Conservation (phyloP, 2,888 invertebrate genomes). For the Drosophila emarginata region DNA sequence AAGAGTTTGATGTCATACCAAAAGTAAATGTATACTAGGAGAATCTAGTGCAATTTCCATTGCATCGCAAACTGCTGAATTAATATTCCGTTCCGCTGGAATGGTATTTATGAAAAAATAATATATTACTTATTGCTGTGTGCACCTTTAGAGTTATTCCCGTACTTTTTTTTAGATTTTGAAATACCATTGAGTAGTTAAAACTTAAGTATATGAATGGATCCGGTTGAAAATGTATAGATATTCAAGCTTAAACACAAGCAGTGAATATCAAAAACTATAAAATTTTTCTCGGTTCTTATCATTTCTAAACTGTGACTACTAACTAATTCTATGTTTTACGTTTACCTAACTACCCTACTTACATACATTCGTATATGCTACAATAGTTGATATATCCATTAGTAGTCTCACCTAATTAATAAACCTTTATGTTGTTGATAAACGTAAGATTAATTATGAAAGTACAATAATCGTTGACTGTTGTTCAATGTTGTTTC, state of each 20-base stretch:
- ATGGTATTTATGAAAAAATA: no score
- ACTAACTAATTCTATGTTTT: constrained; percentile 17
- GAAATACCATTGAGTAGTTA: background rate
- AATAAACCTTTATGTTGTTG: constrained; percentile 56
- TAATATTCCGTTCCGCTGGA: no score
- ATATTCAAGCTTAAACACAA: background rate
- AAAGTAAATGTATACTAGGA: no score
- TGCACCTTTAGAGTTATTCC: background rate
- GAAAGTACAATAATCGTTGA: constrained; percentile 38
- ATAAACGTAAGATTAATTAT: background rate
- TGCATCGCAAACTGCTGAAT: no score
- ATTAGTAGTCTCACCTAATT: constrained; percentile 46
- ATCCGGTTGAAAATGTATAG: background rate
- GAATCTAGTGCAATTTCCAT: no score
- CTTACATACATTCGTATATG: constrained; percentile 36
- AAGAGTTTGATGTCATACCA: no score
- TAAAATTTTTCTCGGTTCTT: background rate
- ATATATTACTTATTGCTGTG: background rate
- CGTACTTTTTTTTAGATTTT: background rate
- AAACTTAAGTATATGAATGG: background rate
- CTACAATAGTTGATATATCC: constrained; percentile 15
- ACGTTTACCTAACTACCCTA: constrained; percentile 35
- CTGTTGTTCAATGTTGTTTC: constrained; percentile 68
- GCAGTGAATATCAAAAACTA: background rate
- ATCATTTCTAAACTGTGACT: background rate